Evolutionary conservation across 2,113 vertebrate genomes (phyloP).

Genomic region (Mirounga angustirostris): DNA sequence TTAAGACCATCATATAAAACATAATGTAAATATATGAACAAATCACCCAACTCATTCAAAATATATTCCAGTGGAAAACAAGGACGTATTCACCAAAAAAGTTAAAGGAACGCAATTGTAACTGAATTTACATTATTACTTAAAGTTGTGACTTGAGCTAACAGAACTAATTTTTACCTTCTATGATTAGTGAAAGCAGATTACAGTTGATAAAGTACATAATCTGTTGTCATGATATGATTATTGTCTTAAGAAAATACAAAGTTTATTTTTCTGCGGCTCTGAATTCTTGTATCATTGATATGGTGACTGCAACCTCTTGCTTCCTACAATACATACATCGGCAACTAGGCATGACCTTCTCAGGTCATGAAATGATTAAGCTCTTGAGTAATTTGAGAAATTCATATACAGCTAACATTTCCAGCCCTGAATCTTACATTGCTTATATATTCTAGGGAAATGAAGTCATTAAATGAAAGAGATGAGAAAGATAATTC

Average conservation of each 20-base stretch:
- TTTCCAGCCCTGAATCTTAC: not conserved
- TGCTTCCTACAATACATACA: not conserved
- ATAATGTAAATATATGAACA: constrained; percentile 71
- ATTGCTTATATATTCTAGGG: not conserved
- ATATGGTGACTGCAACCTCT: not conserved
- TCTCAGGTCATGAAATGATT: constrained; percentile 7
- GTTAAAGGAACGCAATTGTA: constrained; percentile 77
- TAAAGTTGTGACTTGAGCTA: constrained; percentile 86
- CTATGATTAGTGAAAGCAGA: constrained; percentile 85
- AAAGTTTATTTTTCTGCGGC: constrained; percentile 77
- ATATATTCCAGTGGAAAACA: constrained; percentile 80
- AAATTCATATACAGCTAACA: not conserved
- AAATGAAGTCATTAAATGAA: constrained; percentile 57
- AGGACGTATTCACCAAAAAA: constrained; percentile 79
- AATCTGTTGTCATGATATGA: constrained; percentile 81
- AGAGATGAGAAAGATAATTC: constrained; percentile 39
- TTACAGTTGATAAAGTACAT: constrained; percentile 84
- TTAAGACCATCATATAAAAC: not conserved
- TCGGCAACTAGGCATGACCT: not conserved
- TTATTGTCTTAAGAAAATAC: constrained; percentile 81
- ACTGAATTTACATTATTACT: constrained; percentile 85
- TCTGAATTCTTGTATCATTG: constrained; percentile 64
- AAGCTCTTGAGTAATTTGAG: not conserved
- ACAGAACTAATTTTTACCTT: constrained; percentile 86
- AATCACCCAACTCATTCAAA: constrained; percentile 67